Evolutionary conservation across 2,113 vertebrate genomes (phyloP).

Genomic region (Raphicerus campestris): DNA sequence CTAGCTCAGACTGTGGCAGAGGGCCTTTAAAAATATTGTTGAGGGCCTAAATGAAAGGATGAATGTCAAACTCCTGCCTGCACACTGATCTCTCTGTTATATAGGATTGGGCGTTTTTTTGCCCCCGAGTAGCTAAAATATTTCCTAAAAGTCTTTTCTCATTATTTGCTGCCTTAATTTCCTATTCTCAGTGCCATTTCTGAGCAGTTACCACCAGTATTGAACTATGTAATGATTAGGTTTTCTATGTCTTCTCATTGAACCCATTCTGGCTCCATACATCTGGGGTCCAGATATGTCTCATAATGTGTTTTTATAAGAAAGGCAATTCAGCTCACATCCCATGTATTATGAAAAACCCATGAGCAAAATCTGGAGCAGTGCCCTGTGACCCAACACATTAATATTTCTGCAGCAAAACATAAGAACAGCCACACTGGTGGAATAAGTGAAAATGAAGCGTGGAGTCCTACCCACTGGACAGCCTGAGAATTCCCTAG

Average conservation of each 20-base stretch:
- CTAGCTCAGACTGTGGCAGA: neutral
- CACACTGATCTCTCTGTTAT: neutral
- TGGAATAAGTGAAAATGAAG: neutral
- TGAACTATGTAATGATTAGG: neutral
- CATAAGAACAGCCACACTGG: neutral
- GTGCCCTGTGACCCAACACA: neutral
- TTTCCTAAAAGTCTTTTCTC: neutral
- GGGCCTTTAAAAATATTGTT: neutral
- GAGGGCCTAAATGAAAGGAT: neutral
- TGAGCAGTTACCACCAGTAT: neutral
- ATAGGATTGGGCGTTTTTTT: neutral
- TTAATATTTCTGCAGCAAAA: neutral
- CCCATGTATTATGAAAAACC: neutral
- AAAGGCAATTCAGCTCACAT: neutral
- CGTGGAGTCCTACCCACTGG: neutral
- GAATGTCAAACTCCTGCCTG: neutral
- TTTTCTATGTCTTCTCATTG: neutral
- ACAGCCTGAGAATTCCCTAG: neutral
- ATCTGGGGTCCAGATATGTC: neutral
- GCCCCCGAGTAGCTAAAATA: neutral
- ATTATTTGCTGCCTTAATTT: constrained; percentile 18
- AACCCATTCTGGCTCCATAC: neutral
- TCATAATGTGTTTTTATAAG: neutral
- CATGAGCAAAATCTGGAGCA: neutral
- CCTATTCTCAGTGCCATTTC: neutral